phyloP scores from a whole-genome alignment of 2,888 invertebrate genomes.

The Hypolimnas misippus region DNA sequence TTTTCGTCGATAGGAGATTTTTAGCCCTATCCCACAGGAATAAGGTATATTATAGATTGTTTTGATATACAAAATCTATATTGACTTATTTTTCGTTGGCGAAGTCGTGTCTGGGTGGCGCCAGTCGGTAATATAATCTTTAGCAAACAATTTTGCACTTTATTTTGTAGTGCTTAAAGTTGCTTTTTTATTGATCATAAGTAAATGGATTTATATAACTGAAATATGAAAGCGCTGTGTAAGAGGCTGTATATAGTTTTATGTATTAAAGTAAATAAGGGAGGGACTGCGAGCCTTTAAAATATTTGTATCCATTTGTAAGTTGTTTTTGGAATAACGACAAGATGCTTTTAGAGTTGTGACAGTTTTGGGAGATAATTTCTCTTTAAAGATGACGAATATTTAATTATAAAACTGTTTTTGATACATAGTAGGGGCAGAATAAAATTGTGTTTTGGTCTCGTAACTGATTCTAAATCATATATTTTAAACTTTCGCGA shows the following conservation, averaged over 20 bases:
- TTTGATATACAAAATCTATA: slow-evolving; percentile 38
- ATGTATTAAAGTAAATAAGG: slow-evolving; percentile 23
- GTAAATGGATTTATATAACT: slow-evolving; percentile 18
- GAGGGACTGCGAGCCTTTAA: slow-evolving; percentile 27
- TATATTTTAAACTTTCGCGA: no score
- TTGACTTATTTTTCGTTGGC: slow-evolving; percentile 55
- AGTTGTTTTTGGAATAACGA: slow-evolving; percentile 19
- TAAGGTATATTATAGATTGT: slow-evolving; percentile 44
- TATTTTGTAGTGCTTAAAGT: neutral
- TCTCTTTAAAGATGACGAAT: neutral
- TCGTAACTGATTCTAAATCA: no score
- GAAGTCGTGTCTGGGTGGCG: slow-evolving; percentile 63
- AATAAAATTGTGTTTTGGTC: no score
- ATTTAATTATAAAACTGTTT: neutral
- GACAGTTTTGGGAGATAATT: neutral
- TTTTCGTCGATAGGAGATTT: slow-evolving; percentile 33
- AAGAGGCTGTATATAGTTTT: slow-evolving; percentile 21
- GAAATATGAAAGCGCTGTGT: slow-evolving; percentile 18
- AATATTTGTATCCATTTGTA: slow-evolving; percentile 32
- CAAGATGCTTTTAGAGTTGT: slow-evolving; percentile 7
- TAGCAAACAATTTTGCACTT: slow-evolving; percentile 24
- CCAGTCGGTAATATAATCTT: slow-evolving; percentile 42
- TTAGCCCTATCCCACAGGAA: slow-evolving; percentile 5
- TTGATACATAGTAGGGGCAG: neutral
- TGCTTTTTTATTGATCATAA: slow-evolving; percentile 1